Percentiles rank a stretch among this genome's conserved stretches.
phyloP scores from a whole-genome alignment of 1,140 invertebrate species.

The Leucophenga varia region DNA sequence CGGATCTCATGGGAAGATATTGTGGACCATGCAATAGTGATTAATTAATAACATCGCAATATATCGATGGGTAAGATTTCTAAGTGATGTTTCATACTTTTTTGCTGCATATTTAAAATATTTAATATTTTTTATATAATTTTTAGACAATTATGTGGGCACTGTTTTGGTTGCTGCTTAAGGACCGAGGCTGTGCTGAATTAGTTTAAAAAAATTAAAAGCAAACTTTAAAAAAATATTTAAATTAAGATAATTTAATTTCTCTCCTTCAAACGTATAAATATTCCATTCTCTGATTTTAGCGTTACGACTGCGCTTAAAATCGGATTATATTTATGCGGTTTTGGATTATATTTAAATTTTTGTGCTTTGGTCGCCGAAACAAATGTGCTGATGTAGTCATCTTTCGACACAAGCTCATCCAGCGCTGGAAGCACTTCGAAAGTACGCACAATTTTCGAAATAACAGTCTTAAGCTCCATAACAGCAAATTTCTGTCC shows the following conservation, averaged over 20 bases:
- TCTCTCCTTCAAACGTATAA: constrained; percentile 9
- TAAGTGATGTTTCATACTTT: no score
- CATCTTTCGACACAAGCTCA: constrained; percentile 10
- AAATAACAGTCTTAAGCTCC: constrained; percentile 50
- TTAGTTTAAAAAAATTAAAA: not conserved
- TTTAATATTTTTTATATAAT: no score
- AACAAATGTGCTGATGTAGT: constrained; percentile 2
- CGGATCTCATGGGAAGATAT: no score
- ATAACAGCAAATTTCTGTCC: constrained; percentile 55
- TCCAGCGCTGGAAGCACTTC: constrained; percentile 22
- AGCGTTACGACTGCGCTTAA: constrained; percentile 11
- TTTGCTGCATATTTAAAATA: no score
- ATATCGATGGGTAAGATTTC: constrained; percentile 38
- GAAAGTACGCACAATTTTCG: constrained; percentile 45
- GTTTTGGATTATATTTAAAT: not conserved
- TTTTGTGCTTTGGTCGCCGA: not conserved
- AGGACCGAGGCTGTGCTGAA: not conserved
- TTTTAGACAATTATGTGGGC: constrained; percentile 38
- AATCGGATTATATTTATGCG: constrained; percentile 15
- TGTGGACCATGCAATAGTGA: no score
- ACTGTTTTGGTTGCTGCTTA: constrained; percentile 39
- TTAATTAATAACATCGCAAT: no score
- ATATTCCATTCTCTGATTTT: constrained; percentile 22
- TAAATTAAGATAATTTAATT: not conserved
- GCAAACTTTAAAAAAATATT: not conserved